Evolutionary conservation across 1,140 invertebrate genomes (phyloP), one percentile per base, ranked within the genome.

Genomic region (Solenopsis fugax): DNA sequence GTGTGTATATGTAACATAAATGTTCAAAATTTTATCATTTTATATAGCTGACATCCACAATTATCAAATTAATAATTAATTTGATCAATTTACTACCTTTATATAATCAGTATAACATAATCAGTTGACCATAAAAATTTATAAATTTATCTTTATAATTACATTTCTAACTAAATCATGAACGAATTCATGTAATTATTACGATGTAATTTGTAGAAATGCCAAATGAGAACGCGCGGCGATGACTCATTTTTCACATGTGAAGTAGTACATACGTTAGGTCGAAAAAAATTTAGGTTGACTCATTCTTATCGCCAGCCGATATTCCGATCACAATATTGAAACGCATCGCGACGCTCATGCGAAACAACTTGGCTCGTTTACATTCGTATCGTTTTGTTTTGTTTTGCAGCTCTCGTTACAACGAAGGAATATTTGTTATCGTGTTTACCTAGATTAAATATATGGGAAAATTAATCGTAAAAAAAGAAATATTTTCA

Each of bases 231-330:
- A 86, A 37, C 34, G 34, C 62, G 18, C 13, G n/a, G 9, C 12
- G 76, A 58, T 90, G 88, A 90, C 48, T 89, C 85, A 89, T 87
- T 80, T 89, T 90, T 87, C 80, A 13, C 72, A 56, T 62, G 34
- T 54, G 1, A 34, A 71, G 29, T 45, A 54, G 64, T 29, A 62
- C 37, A 24, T 86, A 37, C 21, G 37, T 45, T 37, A 48, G 1
- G 6, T 41, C n/a, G 18, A 21, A 58, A 75, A 78, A 87, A 87
- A 62, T 77, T 71, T 29, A 54, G 10, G 77, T 64, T 88, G 89
- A 90, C 24, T 90, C 88, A 89, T 7, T 67, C 48, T 24, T 12
- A 48, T 37, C 24, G 34, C 41, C 21, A 13, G 76, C 72, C 58
- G 86, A 64, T 75, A 56, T 67, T 9, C 16, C 67, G 12, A 18